Evolutionary conservation across 1,140 invertebrate species (phyloP), one percentile per base, ranked within the genome.

Genomic region (Propsilocerus akamusi): DNA sequence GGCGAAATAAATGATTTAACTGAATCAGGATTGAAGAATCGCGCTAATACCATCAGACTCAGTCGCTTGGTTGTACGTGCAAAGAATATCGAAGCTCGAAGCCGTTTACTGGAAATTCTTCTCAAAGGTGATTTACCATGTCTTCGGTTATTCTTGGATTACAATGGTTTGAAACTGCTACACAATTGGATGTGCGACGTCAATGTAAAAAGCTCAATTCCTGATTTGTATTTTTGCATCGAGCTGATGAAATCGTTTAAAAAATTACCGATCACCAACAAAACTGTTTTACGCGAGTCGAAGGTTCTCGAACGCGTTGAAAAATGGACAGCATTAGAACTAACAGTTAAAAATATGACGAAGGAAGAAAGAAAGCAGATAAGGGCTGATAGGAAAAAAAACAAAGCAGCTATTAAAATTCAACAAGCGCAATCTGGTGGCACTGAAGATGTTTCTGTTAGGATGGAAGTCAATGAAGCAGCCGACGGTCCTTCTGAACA

Each of bases 61-160:
- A 88, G 86, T 56, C 76, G 93, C 52, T 72, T 94, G 49, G 92
- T 97, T 81, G 88, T 97, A 22, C 75, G 92, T 12, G 88, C 87
- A 6, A 87, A 93, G 66, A 80, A 86, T 52, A 65, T 75, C 23
- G 72, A 78, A 47, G 80, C 84, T 24, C 76, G 88, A 51, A 69
- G 75, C 0, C 75, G 79, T 48, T 67, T 90, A 10, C 64, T 92
- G 46, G 70, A 75, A 6, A 65, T 88, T 6, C 72, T 89, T 49
- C 72, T 78, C 8, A 71, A 73, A 49, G 84, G 83, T 0, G 84
- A 87, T 58, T 66, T 83, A 51, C 81, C 80, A 2, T 97, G 80
- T 67, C 77, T 85, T 14, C 69, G 92, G 24, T 71, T 97, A 24
- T 96, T 97, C 65, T 69, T 97, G 12, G 93, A 96, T 69, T 97